Evolutionary conservation across 2,888 invertebrate species (phyloP), one percentile per base, ranked within the genome.

Genomic region (Apodemia mormo): DNA sequence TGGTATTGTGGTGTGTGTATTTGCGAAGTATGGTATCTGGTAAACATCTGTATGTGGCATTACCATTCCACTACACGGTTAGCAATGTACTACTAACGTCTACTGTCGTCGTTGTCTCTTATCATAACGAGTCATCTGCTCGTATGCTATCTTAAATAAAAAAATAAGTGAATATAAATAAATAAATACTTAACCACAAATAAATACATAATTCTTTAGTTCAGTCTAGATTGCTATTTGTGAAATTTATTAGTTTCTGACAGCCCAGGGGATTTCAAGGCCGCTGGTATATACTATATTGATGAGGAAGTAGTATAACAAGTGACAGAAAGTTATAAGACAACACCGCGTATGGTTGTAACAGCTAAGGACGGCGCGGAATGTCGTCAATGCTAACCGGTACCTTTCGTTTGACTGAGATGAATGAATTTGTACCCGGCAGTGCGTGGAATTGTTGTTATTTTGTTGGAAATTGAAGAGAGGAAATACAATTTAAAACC

Each of bases 381-480:
- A 72, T 72, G 72, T 66, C 52, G 72, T 72, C 71, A 72, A 69
- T 72, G 72, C 52, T 45, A 71, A 70, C 72, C 49, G 65, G 72
- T 70, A 65, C 68, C 66, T 66, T 68, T 70, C 67, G 58, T 61
- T 70, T 69, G 68, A 69, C 67, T 64, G 72, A 72, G 67, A 70
- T 64, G 22, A 54, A 66, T 68, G 58, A 58, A 33, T 58, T 30
- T 14, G 56, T 67, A 67, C 72, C 72, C 67, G 70, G 72, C 52
- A 72, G 70, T 72, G 70, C 49, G 49, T 14, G 49, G 49, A 3
- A 2, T 14, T 49, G 1, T 12, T 58, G 58, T 58, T 58, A 12
- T 58, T 29, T 58, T 58, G 29, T 33, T 30, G 10, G 56, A 29
- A 29, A 56, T 30, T 12, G 58, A 12, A 58, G 56, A 0, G 33